Conservation (phyloP, 1,140 invertebrate genomes). For the Bombus sylvicola region DNA sequence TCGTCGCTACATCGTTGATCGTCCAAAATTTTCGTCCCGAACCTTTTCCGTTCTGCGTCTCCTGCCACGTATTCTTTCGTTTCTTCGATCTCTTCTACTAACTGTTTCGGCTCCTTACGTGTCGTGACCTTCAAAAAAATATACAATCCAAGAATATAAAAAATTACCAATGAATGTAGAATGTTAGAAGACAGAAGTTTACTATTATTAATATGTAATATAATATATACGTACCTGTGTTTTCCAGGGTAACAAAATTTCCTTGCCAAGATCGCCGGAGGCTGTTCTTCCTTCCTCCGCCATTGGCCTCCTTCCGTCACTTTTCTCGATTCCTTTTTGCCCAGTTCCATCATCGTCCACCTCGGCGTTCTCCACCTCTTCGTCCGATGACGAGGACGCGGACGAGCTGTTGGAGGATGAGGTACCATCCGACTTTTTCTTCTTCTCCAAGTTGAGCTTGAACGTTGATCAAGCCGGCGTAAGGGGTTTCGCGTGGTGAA, state of each 20-base stretch:
- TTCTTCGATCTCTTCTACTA: constrained; percentile 60
- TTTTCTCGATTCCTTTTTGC: constrained; percentile 69
- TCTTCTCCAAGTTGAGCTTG: constrained; percentile 65
- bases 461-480: constrained; percentile 40
- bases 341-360: constrained; percentile 34
- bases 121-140: background rate
- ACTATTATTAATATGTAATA: too few species aligned
- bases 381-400: constrained; percentile 53
- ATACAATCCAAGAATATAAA: background rate
- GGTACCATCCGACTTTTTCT: constrained; percentile 60
- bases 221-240: constrained; percentile 30
- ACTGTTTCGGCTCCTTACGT: background rate
- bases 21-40: constrained; percentile 47
- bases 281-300: constrained; percentile 65
- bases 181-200: too few species aligned
- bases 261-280: constrained; percentile 35
- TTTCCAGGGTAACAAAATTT: constrained; percentile 66
- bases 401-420: constrained; percentile 45
- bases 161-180: background rate
- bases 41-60: constrained; percentile 37
- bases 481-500: constrained; percentile 52
- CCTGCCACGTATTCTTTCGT: background rate
- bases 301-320: constrained; percentile 61
- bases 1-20: constrained; percentile 13
- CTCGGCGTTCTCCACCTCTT: constrained; percentile 56